Base-by-base conservation (phyloP, 2,888 invertebrate genomes). In the Drosophila recens region DNA sequence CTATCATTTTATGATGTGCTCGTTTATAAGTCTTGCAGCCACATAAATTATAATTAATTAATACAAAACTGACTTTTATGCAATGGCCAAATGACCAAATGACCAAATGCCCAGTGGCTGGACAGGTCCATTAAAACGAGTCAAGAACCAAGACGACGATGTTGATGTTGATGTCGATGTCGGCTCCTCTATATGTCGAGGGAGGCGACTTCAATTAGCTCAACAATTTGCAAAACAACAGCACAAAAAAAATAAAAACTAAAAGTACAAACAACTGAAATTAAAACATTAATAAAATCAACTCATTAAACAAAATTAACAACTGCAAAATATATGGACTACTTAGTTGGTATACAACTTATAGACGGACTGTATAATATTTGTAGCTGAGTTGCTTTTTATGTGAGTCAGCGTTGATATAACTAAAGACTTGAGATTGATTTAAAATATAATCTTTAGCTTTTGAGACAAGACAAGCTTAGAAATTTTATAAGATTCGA, bases 11-110 rank as follows among this genome's bases (percentile, higher is more conserved):
- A 88, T 88, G 83, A 76, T 81, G 76, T 83, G 87, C 78, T 80
- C 74, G 72, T 76, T 81, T 75, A 79, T 81, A 83, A 72, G 64
- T 74, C 84, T 78, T 79, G 77, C 81, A 80, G 67, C 62, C 72
- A 76, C 83, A 89, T 89, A 90, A 90, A 89, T 89, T 89, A 75
- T 73, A 79, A 72, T 87, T 87, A 89, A 89, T 89, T 90, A 89
- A 82, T 79, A 74, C 66, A 72, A 85, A 82, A 73, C 72, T 80
- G 79, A 82, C 79, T 80, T 83, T 84, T 80, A 82, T 82, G 84
- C 77, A 65, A 65, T 77, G 67, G 58, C 62, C 66, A 67, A 79
- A 68, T 72, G 70, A 66, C 65, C 71, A 82, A 67, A 64, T 81
- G 67, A 66, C 51, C 45, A 59, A 67, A 49, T 57, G 72, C 53